These are phyloP conservation scores for Phoxinus phoxinus DNA, from an alignment of 2,113 vertebrate genomes.

Conservation along the genomic window DNA sequence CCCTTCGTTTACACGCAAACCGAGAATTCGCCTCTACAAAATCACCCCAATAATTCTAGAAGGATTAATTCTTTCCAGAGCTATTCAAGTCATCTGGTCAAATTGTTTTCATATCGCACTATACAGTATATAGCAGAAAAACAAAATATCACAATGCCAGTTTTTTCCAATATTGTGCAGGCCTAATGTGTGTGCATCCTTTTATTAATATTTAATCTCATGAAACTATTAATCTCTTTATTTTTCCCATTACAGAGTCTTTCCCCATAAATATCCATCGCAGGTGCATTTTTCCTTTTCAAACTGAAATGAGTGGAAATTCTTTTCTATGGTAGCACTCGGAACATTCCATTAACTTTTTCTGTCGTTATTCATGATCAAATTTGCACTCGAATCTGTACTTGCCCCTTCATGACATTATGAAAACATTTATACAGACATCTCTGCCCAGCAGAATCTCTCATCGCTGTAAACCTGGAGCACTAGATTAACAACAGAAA, in stretches of 20 bases:
- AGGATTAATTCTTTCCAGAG: too few species aligned
- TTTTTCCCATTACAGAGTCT: not conserved
- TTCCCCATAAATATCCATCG: not conserved
- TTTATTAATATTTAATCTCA: not conserved
- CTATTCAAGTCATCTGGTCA: too few species aligned
- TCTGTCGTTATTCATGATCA: not conserved
- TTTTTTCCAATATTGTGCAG: too few species aligned
- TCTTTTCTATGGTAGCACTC: not conserved
- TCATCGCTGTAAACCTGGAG: constrained; percentile 8
- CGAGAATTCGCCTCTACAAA: too few species aligned
- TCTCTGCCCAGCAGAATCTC: not conserved
- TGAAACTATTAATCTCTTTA: not conserved
- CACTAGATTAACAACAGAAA: constrained; percentile 9
- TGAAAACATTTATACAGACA: not conserved
- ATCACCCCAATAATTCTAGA: too few species aligned
- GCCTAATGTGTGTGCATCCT: not conserved
- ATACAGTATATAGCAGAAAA: too few species aligned
- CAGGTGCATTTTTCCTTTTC: not conserved
- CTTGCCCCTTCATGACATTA: constrained; percentile 2
- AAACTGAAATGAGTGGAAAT: not conserved
- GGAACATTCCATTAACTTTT: not conserved
- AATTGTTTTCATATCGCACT: too few species aligned
- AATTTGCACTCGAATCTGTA: not conserved
- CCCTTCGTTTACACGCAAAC: too few species aligned
- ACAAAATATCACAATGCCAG: too few species aligned